Base-by-base conservation (phyloP, 37 sponge, comb jelly and placozoan genomes). In the Tethya wilhelma region DNA sequence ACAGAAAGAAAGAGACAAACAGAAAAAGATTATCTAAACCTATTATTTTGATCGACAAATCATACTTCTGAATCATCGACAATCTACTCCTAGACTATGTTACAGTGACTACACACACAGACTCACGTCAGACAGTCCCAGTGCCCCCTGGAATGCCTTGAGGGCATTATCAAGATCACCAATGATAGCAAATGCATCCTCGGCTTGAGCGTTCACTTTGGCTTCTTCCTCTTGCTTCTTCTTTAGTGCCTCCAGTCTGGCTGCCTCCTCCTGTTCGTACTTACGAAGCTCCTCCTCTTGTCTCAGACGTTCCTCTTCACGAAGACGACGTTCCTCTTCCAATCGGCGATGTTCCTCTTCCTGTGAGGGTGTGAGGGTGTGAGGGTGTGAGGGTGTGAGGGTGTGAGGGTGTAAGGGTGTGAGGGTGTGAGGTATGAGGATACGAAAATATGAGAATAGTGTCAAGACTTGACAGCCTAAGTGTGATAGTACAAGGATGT, bases 261-360 rank as follows among this genome's bases (percentile, higher is more conserved):
- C 82, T 63, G 82, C 84, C 31, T 84, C 89, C 64, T 91, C 92
- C 56, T 69, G 39, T 38, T 90, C 58, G 0, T 87, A 89, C 49
- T 80, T 63, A 43, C 90, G 86, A 62, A 25, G 23, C 0, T 46
- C 64, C 42, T 79, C 41, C 32, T 67, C 59, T 59, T 79, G 56
- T 49, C 40, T 81, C 31, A 22, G 76, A 37, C 22, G 55, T 49
- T 69, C 58, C 1, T 69, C 81, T 44, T 80, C 81, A 20, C 79
- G 75, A 38, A 4, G 79, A 14, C 53, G 59, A 0, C 66, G 37
- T 26, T 37, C 31, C 33, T 56, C n/a, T 72, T 84, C 85, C 53
- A 84, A 33, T 0, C 75, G 84, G 2, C 79, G 73, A 59, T 73
- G 73, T 22, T 69, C 83, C 38, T 77, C 79, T 72, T 71, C 83